These are phyloP conservation scores for Arvicanthis niloticus DNA, from an alignment of 2,113 vertebrate species.

Conservation along the genomic window DNA sequence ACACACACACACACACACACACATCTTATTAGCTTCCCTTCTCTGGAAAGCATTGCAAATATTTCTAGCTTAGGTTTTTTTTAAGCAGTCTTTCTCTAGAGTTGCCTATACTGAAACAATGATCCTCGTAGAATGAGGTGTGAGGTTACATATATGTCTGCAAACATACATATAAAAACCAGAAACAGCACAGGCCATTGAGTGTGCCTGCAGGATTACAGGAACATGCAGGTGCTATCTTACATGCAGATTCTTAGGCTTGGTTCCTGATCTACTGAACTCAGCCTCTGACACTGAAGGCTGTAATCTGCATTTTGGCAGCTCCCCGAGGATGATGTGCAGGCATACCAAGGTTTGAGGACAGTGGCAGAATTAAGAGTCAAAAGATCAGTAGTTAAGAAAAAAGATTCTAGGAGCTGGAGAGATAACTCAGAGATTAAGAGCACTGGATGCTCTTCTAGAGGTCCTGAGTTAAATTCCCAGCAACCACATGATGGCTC, in stretches of 20 bases:
- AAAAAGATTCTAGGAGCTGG: not conserved
- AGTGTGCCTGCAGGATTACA: not conserved
- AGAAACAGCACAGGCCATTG: not conserved
- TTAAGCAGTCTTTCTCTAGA: not conserved
- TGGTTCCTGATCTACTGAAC: not conserved
- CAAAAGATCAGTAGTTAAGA: not conserved
- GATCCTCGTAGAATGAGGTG: not conserved
- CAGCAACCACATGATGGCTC: too few relatives aligned
- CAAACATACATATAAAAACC: not conserved
- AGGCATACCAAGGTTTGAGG: not conserved
- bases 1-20: not conserved
- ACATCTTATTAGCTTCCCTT: not conserved
- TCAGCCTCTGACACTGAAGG: not conserved
- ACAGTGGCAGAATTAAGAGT: not conserved
- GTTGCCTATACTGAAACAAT: not conserved
- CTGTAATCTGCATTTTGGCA: not conserved
- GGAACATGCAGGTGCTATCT: not conserved
- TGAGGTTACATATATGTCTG: not conserved
- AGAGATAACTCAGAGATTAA: too few relatives aligned
- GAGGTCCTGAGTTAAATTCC: too few relatives aligned
- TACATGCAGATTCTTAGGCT: not conserved
- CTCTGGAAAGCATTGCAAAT: not conserved
- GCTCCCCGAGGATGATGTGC: not conserved
- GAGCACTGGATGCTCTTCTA: too few relatives aligned
- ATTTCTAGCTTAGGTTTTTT: not conserved